These are phyloP conservation scores for Cephalotes varians DNA, from an alignment of 2,888 invertebrate genomes.

Conservation along the genomic window DNA sequence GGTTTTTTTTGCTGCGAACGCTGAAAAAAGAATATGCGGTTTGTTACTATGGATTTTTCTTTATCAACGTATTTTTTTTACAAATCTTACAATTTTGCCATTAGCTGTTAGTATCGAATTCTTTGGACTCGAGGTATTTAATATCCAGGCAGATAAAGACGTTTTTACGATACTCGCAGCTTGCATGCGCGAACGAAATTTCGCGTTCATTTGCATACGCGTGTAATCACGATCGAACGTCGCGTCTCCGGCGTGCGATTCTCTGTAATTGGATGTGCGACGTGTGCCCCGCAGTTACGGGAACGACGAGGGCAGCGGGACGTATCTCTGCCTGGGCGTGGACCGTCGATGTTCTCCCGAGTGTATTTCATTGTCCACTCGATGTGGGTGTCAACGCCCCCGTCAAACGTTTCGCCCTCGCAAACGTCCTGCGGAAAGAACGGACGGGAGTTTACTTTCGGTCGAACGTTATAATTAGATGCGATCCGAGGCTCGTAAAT, in stretches of 20 bases:
- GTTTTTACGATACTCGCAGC: neutral
- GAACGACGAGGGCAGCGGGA: conserved; percentile 62
- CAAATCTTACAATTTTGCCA: neutral
- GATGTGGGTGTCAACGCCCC: conserved; percentile 83
- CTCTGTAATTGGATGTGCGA: conserved; percentile 58
- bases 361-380: conserved; percentile 79
- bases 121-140: neutral
- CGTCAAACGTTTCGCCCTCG: conserved; percentile 76
- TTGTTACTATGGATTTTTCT: neutral
- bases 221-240: conserved; percentile 26
- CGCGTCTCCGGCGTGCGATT: neutral
- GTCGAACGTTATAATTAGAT: conserved; percentile 72
- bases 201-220: conserved; percentile 17
- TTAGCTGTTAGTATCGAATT: neutral
- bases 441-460: conserved; percentile 34
- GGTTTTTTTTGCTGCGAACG: neutral
- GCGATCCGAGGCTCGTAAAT: conserved; percentile 68
- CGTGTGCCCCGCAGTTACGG: conserved; percentile 43
- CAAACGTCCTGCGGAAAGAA: conserved; percentile 60
- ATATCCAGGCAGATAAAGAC: neutral
- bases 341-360: conserved; percentile 69
- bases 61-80: neutral
- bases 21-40: neutral
- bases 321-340: conserved; percentile 75
- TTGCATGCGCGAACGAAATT: conserved; percentile 1